Base-by-base conservation (phyloP, 1,140 invertebrate genomes). In the Drosophila seguyi region DNA sequence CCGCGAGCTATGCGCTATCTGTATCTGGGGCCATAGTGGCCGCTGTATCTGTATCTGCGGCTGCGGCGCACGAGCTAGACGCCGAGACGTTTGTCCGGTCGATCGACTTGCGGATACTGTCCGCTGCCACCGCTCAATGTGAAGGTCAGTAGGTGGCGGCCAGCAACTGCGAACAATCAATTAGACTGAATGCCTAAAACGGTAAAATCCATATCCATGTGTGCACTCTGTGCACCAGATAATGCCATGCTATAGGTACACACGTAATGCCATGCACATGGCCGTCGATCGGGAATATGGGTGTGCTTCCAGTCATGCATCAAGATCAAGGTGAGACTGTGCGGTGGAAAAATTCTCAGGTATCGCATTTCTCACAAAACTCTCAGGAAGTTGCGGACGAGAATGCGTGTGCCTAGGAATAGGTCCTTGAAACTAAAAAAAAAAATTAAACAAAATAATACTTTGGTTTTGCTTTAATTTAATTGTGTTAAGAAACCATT, bases 121-220 rank as follows among this genome's bases (percentile, higher is more conserved):
- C 60, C 58, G 63, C 44, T 71, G 79, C 55, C 56, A 45, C 74
- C 59, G 76, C 77, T 90, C 85, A 90, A 90, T 90, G 85, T 90
- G 85, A 90, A 90, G 85, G 85, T 90, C 85, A 90, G 85, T 90
- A 90, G 85, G 85, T 90, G 85, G 85, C 81, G 81, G 84, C 77
- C 85, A 67, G 69, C 85, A 72, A 78, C 81, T 66, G 69, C 81
- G 77, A 72, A 81, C 85, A 85, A 85, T 90, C 85, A 88, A 90
- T 90, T 90, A 90, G 81, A 81, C 65, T 60, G 74, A 77, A 67
- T 77, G 74, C 78, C 77, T 82, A 77, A 84, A 90, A 90, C 85
- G 84, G 84, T 90, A 79, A 84, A 83, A 69, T 59, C 75, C 67
- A 79, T 69, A 75, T 84, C 52, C 52, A 55, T 55, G 52, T 55